Evolutionary conservation across 1,140 invertebrate genomes (phyloP).

Genomic region (Olivierus martensii): DNA sequence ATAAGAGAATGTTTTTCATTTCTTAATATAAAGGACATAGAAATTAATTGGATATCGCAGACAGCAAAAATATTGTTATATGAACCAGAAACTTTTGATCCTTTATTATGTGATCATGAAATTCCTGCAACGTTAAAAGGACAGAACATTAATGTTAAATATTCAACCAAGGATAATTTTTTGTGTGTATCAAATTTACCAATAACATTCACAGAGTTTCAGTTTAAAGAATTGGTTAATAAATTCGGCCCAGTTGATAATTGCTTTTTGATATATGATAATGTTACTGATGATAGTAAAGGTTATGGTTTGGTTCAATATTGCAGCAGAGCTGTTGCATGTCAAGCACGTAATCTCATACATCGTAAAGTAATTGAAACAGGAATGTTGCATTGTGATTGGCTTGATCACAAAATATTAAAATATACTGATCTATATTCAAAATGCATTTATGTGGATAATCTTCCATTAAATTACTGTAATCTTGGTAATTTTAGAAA

Average conservation of each 20-base stretch:
- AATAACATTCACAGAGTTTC: constrained; percentile 31
- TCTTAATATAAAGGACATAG: too few species aligned
- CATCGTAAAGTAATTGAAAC: constrained; percentile 34
- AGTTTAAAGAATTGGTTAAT: constrained; percentile 35
- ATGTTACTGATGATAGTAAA: constrained; percentile 41
- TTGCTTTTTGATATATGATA: constrained; percentile 40
- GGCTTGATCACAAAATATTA: constrained; percentile 35
- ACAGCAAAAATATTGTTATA: too few species aligned
- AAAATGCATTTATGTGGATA: constrained; percentile 39
- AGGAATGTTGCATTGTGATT: constrained; percentile 38
- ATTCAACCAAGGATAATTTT: constrained; percentile 30
- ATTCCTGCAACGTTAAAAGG: neutral
- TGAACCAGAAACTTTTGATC: too few species aligned
- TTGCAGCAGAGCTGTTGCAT: constrained; percentile 34
- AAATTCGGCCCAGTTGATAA: constrained; percentile 35
- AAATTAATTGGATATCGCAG: too few species aligned
- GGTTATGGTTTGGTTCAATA: constrained; percentile 47
- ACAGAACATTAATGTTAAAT: neutral
- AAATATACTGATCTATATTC: constrained; percentile 40
- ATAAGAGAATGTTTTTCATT: too few species aligned
- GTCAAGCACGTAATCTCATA: constrained; percentile 34
- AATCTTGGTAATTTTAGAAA: constrained; percentile 40
- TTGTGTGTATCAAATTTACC: constrained; percentile 42
- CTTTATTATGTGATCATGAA: too few species aligned
- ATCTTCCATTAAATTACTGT: constrained; percentile 38